Base-by-base conservation (phyloP, 2,888 invertebrate genomes). In the Catocala nupta region DNA sequence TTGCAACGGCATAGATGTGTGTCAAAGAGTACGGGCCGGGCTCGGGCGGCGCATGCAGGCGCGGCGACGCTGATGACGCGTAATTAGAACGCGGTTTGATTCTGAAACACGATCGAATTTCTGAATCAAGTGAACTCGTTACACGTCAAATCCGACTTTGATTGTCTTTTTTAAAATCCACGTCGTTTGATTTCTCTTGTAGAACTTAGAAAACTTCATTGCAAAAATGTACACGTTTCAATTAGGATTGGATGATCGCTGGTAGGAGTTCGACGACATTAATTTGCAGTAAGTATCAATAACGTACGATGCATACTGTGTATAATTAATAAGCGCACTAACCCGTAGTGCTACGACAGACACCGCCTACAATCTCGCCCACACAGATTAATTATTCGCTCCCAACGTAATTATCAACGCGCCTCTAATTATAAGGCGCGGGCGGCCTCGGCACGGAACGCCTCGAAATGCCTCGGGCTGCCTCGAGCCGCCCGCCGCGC, bases 61-160 rank as follows among this genome's bases (percentile, higher is more conserved):
- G 78, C 75, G 68, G 73, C 71, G 73, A 63, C 70, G 77, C 59
- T 74, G 76, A 78, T 78, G 77, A 79, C 77, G 79, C 72, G 80
- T 83, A 79, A 80, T 80, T 80, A 80, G 76, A 71, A 79, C 73
- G 67, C 65, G 65, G 69, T 55, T 60, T 60, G 69, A 72, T 68
- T 70, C 68, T 56, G 60, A 69, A 69, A 66, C 63, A 61, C 68
- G 65, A 71, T 73, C 70, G 68, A 70, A 68, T 71, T 68, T 68
- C 51, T 64, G 67, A 71, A 70, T 72, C 65, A 62, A 64, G 49
- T 59, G 49, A 58, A 63, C 55, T 64, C 50, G 47, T 54, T 60
- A 65, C 59, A 68, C 52, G 53, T 47, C 51, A 64, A 62, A 68
- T 75, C 63, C 44, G 50, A 73, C 65, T 75, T 62, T 58, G 57